Evolutionary conservation across 2,888 invertebrate species (phyloP).

Genomic region (Maniola hyperantus): DNA sequence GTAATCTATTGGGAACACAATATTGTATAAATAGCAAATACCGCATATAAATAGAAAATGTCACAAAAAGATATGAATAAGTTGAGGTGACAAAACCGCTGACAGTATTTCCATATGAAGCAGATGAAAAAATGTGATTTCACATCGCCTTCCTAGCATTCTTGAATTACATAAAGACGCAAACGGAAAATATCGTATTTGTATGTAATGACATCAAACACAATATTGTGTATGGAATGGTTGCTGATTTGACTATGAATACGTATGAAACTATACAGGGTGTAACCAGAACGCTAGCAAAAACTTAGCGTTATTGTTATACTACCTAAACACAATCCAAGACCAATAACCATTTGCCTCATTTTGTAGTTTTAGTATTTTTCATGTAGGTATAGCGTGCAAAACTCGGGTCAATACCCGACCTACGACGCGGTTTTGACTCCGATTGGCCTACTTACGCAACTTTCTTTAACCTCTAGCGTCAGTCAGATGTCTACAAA

Average conservation of each 20-base stretch:
- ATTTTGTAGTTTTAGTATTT: too few relatives aligned
- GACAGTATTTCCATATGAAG: constrained; percentile 18
- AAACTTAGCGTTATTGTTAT: too few relatives aligned
- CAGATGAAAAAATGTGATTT: constrained; percentile 19
- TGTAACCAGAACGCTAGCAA: too few relatives aligned
- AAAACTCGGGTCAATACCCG: too few relatives aligned
- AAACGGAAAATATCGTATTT: constrained; percentile 8
- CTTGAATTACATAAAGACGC: constrained; percentile 12
- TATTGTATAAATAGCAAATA: constrained; percentile 9
- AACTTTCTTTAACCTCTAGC: too few relatives aligned
- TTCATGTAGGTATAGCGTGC: too few relatives aligned
- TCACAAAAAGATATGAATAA: constrained; percentile 9
- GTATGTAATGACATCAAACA: constrained; percentile 1
- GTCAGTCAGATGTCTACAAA: too few relatives aligned
- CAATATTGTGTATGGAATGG: neutral
- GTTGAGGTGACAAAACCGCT: constrained; percentile 9
- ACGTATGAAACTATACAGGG: neutral
- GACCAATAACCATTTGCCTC: too few relatives aligned
- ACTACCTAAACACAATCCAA: too few relatives aligned
- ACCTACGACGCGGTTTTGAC: too few relatives aligned
- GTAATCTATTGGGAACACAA: too few relatives aligned
- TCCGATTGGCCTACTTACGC: too few relatives aligned
- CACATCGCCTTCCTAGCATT: neutral
- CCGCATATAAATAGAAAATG: constrained; percentile 1
- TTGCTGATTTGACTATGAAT: constrained; percentile 8